phyloP scores from a whole-genome alignment of 2,888 invertebrate species.

The Caenorhabditis zanzibari region DNA sequence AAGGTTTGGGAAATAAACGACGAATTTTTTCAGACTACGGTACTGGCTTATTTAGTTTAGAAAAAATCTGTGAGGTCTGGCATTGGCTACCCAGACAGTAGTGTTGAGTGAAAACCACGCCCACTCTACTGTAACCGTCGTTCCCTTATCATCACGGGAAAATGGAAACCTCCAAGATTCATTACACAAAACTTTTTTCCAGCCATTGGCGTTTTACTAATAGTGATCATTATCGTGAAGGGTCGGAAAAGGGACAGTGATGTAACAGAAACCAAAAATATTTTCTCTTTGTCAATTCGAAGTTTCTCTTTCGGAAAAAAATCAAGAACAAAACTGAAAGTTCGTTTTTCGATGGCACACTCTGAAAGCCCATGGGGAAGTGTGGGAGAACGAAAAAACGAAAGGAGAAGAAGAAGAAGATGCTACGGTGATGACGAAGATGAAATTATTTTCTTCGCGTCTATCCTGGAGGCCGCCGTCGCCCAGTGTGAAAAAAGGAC shows the following conservation, averaged over 20 bases:
- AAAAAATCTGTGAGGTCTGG: too few species aligned
- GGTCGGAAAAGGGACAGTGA: constrained; percentile 7
- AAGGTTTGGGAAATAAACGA: constrained; percentile 7
- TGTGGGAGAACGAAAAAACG: constrained; percentile 6
- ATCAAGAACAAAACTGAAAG: neutral
- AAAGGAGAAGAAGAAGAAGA: constrained; percentile 17
- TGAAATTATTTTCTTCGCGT: constrained; percentile 62
- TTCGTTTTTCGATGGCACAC: neutral
- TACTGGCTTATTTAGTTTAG: neutral
- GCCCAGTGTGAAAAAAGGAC: constrained; percentile 58
- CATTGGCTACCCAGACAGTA: neutral
- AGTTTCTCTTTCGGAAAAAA: neutral
- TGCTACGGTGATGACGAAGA: constrained; percentile 55
- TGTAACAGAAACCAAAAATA: constrained; percentile 6
- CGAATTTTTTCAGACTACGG: neutral
- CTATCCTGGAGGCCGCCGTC: constrained; percentile 43
- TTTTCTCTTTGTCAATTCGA: too few species aligned
- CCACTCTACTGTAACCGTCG: neutral
- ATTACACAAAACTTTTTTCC: constrained; percentile 29
- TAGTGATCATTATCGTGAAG: constrained; percentile 38
- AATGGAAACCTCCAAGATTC: constrained; percentile 6
- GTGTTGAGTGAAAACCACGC: constrained; percentile 1
- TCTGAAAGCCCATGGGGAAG: constrained; percentile 41
- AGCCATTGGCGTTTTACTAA: constrained; percentile 10
- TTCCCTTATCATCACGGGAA: constrained; percentile 25